Conservation (phyloP, 2,113 vertebrate species). For the Dromaius novaehollandiae region DNA sequence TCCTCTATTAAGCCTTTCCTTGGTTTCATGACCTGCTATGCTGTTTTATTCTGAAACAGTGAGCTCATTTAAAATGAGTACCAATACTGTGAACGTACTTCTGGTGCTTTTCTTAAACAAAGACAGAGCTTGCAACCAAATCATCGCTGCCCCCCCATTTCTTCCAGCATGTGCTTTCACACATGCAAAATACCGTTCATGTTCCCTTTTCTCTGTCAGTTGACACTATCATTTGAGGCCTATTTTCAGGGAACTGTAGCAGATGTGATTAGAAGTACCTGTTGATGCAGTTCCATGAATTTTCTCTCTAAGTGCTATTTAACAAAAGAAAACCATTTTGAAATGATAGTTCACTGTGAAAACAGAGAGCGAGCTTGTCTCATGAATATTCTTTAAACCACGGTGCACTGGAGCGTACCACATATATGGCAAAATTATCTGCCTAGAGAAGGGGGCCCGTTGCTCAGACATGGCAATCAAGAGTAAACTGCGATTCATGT, state of each 20-base stretch:
- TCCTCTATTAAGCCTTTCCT: slow-evolving; percentile 45
- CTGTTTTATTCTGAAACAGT: slow-evolving; percentile 54
- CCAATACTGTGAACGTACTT: slow-evolving; percentile 46
- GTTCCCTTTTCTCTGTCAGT: not conserved
- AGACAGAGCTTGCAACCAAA: slow-evolving; percentile 36
- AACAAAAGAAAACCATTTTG: not conserved
- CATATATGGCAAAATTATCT: not conserved
- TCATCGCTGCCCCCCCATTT: not conserved
- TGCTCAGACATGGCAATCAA: not conserved
- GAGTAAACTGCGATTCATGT: not conserved
- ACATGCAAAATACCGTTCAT: not conserved
- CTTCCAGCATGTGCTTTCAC: not conserved
- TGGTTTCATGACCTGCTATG: slow-evolving; percentile 29
- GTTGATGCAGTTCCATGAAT: not conserved
- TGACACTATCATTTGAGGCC: not conserved
- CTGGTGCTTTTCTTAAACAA: slow-evolving; percentile 65
- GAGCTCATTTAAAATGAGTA: slow-evolving; percentile 35
- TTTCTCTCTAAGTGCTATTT: not conserved
- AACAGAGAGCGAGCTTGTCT: not conserved
- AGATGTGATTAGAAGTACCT: not conserved
- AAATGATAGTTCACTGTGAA: not conserved
- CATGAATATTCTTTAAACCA: not conserved
- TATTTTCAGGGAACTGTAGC: slow-evolving; percentile 17
- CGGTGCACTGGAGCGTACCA: not conserved
- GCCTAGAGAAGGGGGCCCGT: not conserved